Conservation (phyloP, 2,888 invertebrate genomes). For the Artemia sinica region DNA sequence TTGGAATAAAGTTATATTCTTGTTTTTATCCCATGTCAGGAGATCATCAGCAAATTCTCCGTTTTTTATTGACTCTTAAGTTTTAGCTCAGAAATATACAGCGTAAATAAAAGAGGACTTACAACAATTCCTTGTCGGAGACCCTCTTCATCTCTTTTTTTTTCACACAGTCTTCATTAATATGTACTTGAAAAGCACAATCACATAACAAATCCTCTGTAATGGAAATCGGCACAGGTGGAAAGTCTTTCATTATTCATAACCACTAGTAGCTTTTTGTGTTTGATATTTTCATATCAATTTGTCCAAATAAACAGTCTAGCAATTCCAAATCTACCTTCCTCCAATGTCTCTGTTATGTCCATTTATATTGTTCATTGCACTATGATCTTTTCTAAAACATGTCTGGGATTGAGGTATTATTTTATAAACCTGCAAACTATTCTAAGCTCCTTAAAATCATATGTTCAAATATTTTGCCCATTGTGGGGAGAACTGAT, state of each 20-base stretch:
- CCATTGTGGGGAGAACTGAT: background rate
- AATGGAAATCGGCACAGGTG: no score
- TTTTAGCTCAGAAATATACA: slow-evolving; percentile 2
- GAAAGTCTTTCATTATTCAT: background rate
- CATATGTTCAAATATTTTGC: background rate
- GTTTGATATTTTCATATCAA: background rate
- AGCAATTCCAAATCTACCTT: background rate
- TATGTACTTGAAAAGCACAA: background rate
- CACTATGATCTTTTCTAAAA: background rate
- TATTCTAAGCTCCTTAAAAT: background rate
- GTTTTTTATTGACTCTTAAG: background rate
- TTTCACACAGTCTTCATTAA: background rate
- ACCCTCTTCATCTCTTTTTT: background rate
- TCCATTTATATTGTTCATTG: background rate
- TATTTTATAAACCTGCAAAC: background rate
- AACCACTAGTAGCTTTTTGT: background rate
- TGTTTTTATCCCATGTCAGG: no score
- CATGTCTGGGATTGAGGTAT: background rate
- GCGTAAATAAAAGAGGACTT: background rate
- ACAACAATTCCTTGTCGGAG: background rate
- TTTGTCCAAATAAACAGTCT: background rate
- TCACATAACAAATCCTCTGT: background rate
- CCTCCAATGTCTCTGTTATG: background rate
- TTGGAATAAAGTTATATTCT: background rate
- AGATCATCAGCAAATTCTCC: no score